Evolutionary conservation across 2,113 vertebrate genomes (phyloP), one percentile per base, ranked within the genome.

Genomic region (Catharus bicknelli): DNA sequence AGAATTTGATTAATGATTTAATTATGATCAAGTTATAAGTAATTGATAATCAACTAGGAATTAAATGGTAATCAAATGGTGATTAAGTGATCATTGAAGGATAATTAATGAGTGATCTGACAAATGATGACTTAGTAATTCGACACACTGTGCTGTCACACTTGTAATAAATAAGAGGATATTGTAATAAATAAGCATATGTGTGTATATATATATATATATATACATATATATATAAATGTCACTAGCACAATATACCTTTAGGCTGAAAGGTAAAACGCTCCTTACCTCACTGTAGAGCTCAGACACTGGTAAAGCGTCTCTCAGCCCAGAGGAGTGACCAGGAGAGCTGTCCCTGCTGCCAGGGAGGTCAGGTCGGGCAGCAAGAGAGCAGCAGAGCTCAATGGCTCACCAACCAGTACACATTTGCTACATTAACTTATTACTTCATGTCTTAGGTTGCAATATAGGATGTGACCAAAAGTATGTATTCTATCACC

Each of bases 11-110:
- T 67, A 42, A 62, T 45, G 2, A 70, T 15, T 50, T 62, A 48
- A 85, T 23, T 2, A 34, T 3, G 10, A 72, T 15, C 18, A 80
- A 90, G 54, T 29, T 2, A 5, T 30, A 72, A 53, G 26, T 48
- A 57, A 78, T 20, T 11, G 6, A 38, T 3, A 1, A 67, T 0
- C 34, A 21, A 87, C 40, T 25, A 22, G n/a, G 63, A 76, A 62
- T 36, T 8, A 83, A 27, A 62, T 2, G 1, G 10, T 13, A 81
- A 48, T 22, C 26, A 51, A 7, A 77, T 2, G 3, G n/a, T 19
- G 25, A 73, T 43, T 29, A 43, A 63, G 10, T 0, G 0, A 20
- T 42, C 40, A 57, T 1, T 43, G 25, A 58, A 40, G 5, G 2
- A 7, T 11, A 75, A 57, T 23, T 75, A 66, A 61, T 66, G 21